These are phyloP conservation scores for Operophtera brumata DNA, from an alignment of 2,888 invertebrate species.

Conservation along the genomic window DNA sequence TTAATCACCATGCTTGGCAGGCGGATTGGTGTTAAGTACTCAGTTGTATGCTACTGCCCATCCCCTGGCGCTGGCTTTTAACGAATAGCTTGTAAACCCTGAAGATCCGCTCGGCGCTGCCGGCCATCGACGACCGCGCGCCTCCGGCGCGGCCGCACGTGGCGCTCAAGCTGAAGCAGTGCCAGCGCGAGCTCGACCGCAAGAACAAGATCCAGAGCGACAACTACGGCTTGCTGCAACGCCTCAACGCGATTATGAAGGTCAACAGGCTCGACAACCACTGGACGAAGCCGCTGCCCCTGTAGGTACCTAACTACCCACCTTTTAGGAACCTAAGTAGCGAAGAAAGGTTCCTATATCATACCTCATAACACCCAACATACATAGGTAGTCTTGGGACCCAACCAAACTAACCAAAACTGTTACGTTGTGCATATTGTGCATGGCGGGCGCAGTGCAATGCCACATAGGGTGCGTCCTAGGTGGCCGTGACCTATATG, in stretches of 20 bases:
- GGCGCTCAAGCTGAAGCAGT: constrained; percentile 84
- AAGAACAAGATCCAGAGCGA: constrained; percentile 83
- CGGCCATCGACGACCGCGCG: constrained; percentile 84
- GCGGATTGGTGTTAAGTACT: no score
- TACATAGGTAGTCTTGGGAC: no score
- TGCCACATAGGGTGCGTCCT: no score
- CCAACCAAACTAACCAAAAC: no score
- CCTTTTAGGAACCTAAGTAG: neutral
- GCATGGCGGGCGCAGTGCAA: no score
- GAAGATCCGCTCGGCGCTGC: constrained; percentile 83
- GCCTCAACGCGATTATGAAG: constrained; percentile 83
- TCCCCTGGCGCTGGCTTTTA: no score
- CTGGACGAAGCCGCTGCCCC: constrained; percentile 84
- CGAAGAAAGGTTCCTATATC: neutral
- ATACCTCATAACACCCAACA: no score
- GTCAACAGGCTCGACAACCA: constrained; percentile 84
- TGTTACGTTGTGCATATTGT: no score
- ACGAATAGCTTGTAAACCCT: neutral
- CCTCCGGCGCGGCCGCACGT: constrained; percentile 84
- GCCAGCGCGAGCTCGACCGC: constrained; percentile 85
- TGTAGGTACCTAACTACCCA: constrained; percentile 49
- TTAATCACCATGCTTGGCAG: no score
- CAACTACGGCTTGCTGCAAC: constrained; percentile 85
- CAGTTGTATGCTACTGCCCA: no score
- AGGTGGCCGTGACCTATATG: no score